Evolutionary conservation across 2,888 invertebrate genomes (phyloP).

Genomic region (Scelioninae gen. 1): DNA sequence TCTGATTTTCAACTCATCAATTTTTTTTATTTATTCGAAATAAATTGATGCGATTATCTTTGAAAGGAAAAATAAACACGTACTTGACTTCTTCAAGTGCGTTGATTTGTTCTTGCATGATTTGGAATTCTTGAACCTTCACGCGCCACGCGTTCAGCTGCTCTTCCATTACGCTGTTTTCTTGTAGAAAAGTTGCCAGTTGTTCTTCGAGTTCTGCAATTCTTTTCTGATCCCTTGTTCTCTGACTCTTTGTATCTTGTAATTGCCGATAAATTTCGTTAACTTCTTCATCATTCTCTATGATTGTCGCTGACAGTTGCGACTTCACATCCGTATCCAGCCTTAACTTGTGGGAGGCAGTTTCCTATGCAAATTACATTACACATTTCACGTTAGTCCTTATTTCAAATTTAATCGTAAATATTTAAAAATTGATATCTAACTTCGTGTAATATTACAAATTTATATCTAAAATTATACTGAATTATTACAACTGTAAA

Average conservation of each 20-base stretch:
- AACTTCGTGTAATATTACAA: too few species aligned
- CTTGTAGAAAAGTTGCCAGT: constrained; percentile 88
- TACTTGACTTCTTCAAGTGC: constrained; percentile 94
- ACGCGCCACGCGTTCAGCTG: constrained; percentile 88
- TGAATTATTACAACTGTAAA: too few species aligned
- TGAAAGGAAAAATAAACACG: constrained; percentile 62
- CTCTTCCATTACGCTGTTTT: constrained; percentile 89
- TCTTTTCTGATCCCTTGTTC: constrained; percentile 89
- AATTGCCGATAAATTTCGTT: constrained; percentile 88
- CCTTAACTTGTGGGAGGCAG: constrained; percentile 61
- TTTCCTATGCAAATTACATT: constrained; percentile 47
- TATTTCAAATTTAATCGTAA: neutral
- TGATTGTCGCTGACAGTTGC: constrained; percentile 69
- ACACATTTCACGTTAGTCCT: too few species aligned
- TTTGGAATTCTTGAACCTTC: constrained; percentile 91
- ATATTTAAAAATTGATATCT: too few species aligned
- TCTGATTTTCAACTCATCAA: too few species aligned
- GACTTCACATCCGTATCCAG: constrained; percentile 45
- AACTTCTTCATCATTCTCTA: constrained; percentile 82
- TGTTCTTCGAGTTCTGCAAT: constrained; percentile 92
- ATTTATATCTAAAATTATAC: too few species aligned
- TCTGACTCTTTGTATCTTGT: constrained; percentile 88
- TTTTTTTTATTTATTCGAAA: too few species aligned
- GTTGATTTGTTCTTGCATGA: constrained; percentile 92
- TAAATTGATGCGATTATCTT: too few species aligned